Evolutionary conservation across 1,140 invertebrate genomes (phyloP), one percentile per base, ranked within the genome.

Genomic region (Drosophila chauvacae): DNA sequence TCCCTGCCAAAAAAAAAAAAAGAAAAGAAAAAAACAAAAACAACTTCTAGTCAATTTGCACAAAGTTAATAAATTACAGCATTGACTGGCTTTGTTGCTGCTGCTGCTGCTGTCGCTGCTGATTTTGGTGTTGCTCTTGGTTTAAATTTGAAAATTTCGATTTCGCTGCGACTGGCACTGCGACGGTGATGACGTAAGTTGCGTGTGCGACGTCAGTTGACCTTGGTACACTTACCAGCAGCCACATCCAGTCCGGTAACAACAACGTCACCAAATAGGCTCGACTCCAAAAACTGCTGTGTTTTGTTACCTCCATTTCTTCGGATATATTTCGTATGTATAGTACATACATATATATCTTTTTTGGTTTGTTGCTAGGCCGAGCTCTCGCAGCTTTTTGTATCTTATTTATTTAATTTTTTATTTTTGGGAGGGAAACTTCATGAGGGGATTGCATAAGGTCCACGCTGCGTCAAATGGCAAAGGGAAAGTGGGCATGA

Each of bases 31-130:
- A 42, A 53, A 51, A 64, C 62, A 78, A 44, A 16, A 51, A 13
- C 35, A 39, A 33, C 47, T 23, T 23, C 18, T 57, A 66, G 53
- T 63, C 57, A 82, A 82, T 80, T 85, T 77, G 61, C 73, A 73
- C 77, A 77, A 65, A 85, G 82, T 80, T 86, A 78, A 86, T 85
- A 85, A 85, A 85, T 85, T 86, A 85, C 82, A 74, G 82, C 76
- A 85, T 85, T 85, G 82, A 66, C 50, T 57, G 73, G 37, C 51
- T 73, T 79, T 78, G 79, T 58, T 65, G 45, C 47, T 28, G 33
- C 60, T 76, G 47, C 30, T 63, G 20, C 4, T 1, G 44, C 45
- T 63, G 20, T 9, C 3, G 44, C 45, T 64, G 45, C 44, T 51
- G 53, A 33, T 70, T 44, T 57, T 55, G 59, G 57, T 44, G 60